Base-by-base conservation (phyloP, 2,888 invertebrate species). In the Orchestes rusci region DNA sequence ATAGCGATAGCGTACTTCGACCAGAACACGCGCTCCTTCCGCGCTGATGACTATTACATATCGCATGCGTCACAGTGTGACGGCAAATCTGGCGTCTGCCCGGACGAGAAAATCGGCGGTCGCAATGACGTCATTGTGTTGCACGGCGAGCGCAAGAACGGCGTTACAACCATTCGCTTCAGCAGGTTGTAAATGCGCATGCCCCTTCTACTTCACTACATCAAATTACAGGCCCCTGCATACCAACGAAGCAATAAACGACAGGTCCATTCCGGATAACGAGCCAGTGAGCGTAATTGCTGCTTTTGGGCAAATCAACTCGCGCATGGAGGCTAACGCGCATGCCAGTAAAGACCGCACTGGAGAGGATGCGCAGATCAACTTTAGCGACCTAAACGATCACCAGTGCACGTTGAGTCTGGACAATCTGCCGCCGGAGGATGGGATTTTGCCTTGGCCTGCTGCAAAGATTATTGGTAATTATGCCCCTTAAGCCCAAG, bases 11-110 rank as follows among this genome's bases (percentile, higher is more conserved):
- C 85, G 2, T 90, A 81, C 59, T 83, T 80, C 62, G 78, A 83
- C 58, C 72, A 70, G 5, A 68, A 65, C 2, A 68, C 70, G 3
- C 73, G 70, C 55, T 70, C 73, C 17, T 91, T 88, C 43, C 75
- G 80, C 39, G 90, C 86, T 2, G 79, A 82, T 8, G 93, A 93
- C 69, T 93, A 92, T 67, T 84, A 81, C 60, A 82, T 93, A 67
- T 83, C 86, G 0, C 82, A 85, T 53, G 70, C 82, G 40, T 77
- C 88, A 1, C 84, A 89, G 65, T 90, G 89, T 59, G 88, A 89
- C 61, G 88, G 88, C 0, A 77, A 78, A 56, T 75, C 76, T 23
- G 91, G 91, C 0, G 90, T 90, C 3, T 93, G 92, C 59, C 91
- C 91, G 0, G 92, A 92, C 62, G 77, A 79, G 50, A 72, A 84